Conservation (phyloP, 2,113 vertebrate genomes). For the Phaethon lepturus region DNA sequence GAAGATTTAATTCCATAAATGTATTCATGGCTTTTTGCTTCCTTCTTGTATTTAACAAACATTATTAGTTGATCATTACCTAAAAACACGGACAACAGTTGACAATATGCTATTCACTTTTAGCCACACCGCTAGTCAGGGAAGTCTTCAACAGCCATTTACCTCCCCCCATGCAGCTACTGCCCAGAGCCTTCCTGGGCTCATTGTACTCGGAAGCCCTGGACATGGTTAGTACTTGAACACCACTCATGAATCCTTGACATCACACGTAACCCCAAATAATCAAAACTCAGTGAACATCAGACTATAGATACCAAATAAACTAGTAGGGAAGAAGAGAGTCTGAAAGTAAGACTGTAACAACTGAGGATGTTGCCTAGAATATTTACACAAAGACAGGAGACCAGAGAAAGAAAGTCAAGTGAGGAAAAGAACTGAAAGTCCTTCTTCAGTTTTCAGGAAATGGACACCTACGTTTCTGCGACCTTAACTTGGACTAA, state of each 20-base stretch:
- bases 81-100: background rate
- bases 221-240: background rate
- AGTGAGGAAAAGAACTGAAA: background rate
- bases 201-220: background rate
- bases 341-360: background rate
- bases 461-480: background rate
- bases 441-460: background rate
- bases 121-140: background rate
- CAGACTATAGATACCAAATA: background rate
- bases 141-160: background rate
- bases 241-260: background rate
- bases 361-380: background rate
- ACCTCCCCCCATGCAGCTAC: background rate
- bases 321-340: rapidly evolving
- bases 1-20: background rate
- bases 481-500: background rate
- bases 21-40: background rate
- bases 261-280: background rate
- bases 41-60: background rate
- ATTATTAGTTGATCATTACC: background rate
- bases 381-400: background rate
- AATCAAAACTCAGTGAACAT: background rate
- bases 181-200: background rate
- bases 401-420: background rate
- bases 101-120: background rate